These are phyloP conservation scores for Atethmia centrago DNA, from an alignment of 2,888 invertebrate genomes.

Conservation along the genomic window DNA sequence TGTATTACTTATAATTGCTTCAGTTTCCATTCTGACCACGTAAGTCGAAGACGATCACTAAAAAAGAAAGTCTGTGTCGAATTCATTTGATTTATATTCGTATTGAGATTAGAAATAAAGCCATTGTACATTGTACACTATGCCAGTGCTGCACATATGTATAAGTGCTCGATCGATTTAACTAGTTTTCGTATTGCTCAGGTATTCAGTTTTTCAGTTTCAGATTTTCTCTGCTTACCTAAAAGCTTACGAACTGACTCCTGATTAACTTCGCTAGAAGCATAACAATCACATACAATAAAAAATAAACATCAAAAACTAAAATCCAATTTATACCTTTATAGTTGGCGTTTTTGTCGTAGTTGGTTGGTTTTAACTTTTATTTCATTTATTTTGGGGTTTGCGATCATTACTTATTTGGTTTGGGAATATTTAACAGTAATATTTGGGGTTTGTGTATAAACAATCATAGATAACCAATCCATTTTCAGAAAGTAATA, in stretches of 20 bases:
- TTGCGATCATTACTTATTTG: too few species aligned
- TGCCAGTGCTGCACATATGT: background rate
- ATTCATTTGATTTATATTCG: slow-evolving; percentile 31
- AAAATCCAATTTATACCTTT: too few species aligned
- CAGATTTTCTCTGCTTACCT: background rate
- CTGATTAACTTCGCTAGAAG: background rate
- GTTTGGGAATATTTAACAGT: too few species aligned
- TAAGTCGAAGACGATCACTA: slow-evolving; percentile 1
- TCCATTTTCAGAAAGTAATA: too few species aligned
- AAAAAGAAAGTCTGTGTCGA: slow-evolving; percentile 37
- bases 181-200: background rate
- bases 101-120: slow-evolving; percentile 17
- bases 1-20: background rate
- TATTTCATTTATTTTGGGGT: too few species aligned
- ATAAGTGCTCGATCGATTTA: background rate
- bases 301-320: too few species aligned
- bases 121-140: slow-evolving; percentile 25
- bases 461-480: too few species aligned
- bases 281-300: background rate
- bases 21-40: slow-evolving; percentile 15
- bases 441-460: too few species aligned
- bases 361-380: too few species aligned
- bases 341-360: too few species aligned
- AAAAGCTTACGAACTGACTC: background rate
- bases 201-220: background rate